Conservation (phyloP, 2,797 vertebrate species). For the Gastrophryne carolinensis region DNA sequence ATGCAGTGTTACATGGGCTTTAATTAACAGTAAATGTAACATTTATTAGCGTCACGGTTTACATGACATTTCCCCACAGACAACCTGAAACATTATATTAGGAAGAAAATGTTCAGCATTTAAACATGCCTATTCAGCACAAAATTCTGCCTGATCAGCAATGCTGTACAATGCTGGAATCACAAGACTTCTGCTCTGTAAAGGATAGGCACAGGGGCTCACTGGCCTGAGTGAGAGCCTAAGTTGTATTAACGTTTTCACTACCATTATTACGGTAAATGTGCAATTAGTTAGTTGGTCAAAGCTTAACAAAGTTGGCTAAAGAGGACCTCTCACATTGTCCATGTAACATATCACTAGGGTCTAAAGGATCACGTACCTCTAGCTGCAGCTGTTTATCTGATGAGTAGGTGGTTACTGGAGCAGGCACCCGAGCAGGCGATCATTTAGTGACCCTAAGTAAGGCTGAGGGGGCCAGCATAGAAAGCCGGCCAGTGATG, state of each 20-base stretch:
- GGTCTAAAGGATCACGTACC: background rate
- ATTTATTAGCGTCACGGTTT: background rate
- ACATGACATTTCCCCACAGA: background rate
- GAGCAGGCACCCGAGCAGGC: background rate
- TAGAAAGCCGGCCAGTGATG: no score
- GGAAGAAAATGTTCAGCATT: background rate
- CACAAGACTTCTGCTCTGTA: background rate
- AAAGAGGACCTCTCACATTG: no score
- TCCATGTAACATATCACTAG: background rate
- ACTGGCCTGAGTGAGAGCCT: background rate
- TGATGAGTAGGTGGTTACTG: background rate
- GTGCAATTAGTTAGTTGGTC: background rate
- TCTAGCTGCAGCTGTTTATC: background rate
- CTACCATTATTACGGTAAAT: background rate
- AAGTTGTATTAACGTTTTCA: background rate
- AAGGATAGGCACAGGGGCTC: background rate
- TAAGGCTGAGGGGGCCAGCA: background rate
- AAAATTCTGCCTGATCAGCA: background rate
- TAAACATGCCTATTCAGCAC: background rate
- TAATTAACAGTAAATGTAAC: background rate
- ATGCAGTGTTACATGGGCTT: background rate
- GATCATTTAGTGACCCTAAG: background rate
- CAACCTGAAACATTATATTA: background rate
- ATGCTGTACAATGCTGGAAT: background rate
- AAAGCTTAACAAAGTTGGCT: no score